A percentile compares a stretch with the other conserved stretches of the same genome.
These are phyloP conservation scores for Argentina silus DNA, from an alignment of 2,797 vertebrate genomes.

Conservation along the genomic window DNA sequence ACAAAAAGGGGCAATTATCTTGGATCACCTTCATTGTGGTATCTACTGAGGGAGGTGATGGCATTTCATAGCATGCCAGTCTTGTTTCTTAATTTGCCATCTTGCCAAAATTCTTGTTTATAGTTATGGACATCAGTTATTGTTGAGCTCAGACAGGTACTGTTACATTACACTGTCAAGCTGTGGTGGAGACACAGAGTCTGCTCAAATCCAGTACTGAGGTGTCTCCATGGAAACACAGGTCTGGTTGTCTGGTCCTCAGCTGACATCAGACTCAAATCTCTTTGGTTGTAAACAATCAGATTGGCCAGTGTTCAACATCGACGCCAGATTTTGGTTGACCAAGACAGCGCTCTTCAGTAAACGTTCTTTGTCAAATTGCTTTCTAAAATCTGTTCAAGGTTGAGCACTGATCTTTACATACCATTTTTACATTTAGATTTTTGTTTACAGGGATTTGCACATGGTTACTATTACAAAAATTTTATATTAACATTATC, in stretches of 20 bases:
- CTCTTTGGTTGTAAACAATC: neutral
- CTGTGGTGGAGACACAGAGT: conserved; percentile 45
- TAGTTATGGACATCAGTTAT: neutral
- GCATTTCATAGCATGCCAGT: conserved; percentile 21
- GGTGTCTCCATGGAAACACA: conserved; percentile 60
- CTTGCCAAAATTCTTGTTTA: neutral
- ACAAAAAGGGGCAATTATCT: conserved; percentile 36
- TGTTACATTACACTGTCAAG: conserved; percentile 52
- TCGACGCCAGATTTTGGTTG: too few relatives aligned
- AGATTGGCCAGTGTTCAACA: too few relatives aligned
- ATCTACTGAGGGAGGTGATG: conserved; percentile 23
- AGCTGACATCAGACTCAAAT: conserved; percentile 41
- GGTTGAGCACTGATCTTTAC: too few relatives aligned
- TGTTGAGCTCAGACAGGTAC: neutral
- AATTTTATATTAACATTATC: too few relatives aligned
- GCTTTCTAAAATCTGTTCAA: neutral
- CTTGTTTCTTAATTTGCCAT: neutral
- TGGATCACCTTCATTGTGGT: conserved; percentile 11
- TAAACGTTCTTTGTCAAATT: neutral
- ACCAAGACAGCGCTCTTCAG: neutral
- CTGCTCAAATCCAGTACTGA: conserved; percentile 30
- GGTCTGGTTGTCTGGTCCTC: conserved; percentile 39
- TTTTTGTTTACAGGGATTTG: neutral
- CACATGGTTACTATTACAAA: neutral
- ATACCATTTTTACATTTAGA: too few relatives aligned